These are phyloP conservation scores for Sinella curviseta DNA, from an alignment of 1,140 invertebrate genomes.

Conservation along the genomic window DNA sequence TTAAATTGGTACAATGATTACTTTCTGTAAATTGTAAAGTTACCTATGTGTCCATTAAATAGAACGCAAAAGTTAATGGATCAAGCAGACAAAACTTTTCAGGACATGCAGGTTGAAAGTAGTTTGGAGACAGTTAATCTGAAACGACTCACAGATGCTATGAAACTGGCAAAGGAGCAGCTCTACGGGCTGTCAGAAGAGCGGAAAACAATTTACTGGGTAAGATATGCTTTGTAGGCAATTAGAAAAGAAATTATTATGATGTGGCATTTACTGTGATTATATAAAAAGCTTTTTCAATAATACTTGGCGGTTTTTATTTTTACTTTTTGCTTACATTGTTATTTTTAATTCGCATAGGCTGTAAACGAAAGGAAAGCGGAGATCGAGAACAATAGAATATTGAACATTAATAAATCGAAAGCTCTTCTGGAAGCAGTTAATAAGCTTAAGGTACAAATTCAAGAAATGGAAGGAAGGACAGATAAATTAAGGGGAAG, in stretches of 20 bases:
- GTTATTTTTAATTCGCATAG: not conserved
- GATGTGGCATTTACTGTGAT: not conserved
- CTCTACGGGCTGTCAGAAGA: conserved; percentile 19
- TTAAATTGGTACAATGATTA: too few relatives aligned
- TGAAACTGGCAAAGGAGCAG: conserved; percentile 1
- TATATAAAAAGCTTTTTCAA: too few relatives aligned
- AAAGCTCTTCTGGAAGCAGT: conserved; percentile 6
- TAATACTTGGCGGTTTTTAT: too few relatives aligned
- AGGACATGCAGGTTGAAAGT: conserved; percentile 17
- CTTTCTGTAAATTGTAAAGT: too few relatives aligned
- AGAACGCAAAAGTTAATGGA: not conserved
- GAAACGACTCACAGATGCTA: conserved; percentile 14
- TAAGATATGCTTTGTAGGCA: not conserved
- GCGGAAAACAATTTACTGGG: conserved; percentile 28
- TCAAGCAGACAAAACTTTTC: not conserved
- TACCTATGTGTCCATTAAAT: not conserved
- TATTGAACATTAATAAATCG: conserved; percentile 15
- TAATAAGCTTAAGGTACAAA: conserved; percentile 29
- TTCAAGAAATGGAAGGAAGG: not conserved
- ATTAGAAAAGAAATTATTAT: not conserved
- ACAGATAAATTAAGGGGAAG: conserved; percentile 24
- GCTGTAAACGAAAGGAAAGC: conserved; percentile 30
- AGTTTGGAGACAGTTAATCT: conserved; percentile 25
- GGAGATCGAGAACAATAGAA: conserved; percentile 24
- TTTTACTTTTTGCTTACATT: not conserved